Base-by-base conservation (phyloP, 2,797 vertebrate species). In the Ibycter americanus region DNA sequence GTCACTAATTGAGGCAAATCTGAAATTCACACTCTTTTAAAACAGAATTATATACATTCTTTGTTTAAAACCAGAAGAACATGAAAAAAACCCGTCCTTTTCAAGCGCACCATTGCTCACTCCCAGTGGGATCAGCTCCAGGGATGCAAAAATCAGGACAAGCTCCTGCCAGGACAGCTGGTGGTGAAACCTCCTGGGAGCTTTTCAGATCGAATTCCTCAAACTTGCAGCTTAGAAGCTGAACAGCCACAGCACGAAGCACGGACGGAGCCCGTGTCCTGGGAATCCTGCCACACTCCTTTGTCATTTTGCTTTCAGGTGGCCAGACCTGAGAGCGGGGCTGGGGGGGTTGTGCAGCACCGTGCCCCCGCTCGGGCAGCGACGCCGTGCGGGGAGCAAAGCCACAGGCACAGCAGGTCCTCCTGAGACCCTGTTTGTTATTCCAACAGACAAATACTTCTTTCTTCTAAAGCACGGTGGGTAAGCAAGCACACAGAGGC, bases 341-440 rank as follows among this genome's bases (percentile, higher is more conserved):
- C 51, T 13, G n/a, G n/a, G 32, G 34, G 32, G 49, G 4, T 16
- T 7, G 19, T 9, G 27, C 67, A 3, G 25, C 6, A 6, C 56
- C 1, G 21, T 2, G 13, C 15, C 52, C 16, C 34, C 11, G 19
- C 34, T 10, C 31, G 0, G 56, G 46, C 46, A 3, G 32, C 1
- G 21, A 21, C 1, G 68, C 51, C 6, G 29, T 1, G 17, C 5
- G 31, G 36, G 22, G 42, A 20, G 23, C 40, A 15, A 11, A 38
- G 47, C 27, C 65, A 23, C 4, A 4, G 83, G 20, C 3, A 17
- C 36, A 2, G 54, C 46, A 22, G 62, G 4, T 6, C 36, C 32
- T 44, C 15, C 72, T 3, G n/a, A 22, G 32, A 26, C 7, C 36
- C 3, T 3, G 38, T 7, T 20, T 9, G 8, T 29, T 40, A 12